Evolutionary conservation across 2,888 invertebrate species (phyloP).

Genomic region (Scrobipalpa atriplicella): DNA sequence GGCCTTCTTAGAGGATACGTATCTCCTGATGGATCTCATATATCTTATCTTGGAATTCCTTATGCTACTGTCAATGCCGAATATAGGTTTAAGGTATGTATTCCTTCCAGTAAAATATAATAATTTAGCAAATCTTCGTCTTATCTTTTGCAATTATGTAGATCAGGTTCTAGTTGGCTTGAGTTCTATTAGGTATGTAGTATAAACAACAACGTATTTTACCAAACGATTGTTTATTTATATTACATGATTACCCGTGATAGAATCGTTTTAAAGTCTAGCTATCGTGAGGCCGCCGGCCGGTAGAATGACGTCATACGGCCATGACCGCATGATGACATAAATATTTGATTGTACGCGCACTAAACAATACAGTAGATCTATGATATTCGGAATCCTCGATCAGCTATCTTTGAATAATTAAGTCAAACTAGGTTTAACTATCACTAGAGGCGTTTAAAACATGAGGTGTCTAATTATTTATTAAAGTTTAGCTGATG

Average conservation of each 20-base stretch:
- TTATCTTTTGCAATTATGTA: too few species aligned
- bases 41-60: conserved; percentile 58
- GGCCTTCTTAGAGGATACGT: conserved; percentile 59
- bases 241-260: background rate
- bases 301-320: conserved; percentile 6
- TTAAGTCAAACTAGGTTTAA: too few species aligned
- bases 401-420: too few species aligned
- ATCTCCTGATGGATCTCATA: conserved; percentile 55
- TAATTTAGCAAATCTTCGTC: too few species aligned
- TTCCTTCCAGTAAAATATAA: too few species aligned
- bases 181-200: background rate
- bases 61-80: conserved; percentile 55
- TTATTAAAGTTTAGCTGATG: too few species aligned
- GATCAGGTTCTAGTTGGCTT: too few species aligned
- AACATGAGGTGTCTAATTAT: too few species aligned
- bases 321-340: conserved; percentile 8
- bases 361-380: background rate
- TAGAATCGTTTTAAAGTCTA: background rate
- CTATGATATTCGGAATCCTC: background rate
- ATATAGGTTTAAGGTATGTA: conserved; percentile 61
- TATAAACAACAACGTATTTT: too few species aligned
- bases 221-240: background rate
- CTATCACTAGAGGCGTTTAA: too few species aligned
- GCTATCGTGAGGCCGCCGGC: background rate
- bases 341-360: conserved; percentile 2